Evolutionary conservation across 2,113 vertebrate genomes (phyloP).

Genomic region (Lethenteron camtschaticum): DNA sequence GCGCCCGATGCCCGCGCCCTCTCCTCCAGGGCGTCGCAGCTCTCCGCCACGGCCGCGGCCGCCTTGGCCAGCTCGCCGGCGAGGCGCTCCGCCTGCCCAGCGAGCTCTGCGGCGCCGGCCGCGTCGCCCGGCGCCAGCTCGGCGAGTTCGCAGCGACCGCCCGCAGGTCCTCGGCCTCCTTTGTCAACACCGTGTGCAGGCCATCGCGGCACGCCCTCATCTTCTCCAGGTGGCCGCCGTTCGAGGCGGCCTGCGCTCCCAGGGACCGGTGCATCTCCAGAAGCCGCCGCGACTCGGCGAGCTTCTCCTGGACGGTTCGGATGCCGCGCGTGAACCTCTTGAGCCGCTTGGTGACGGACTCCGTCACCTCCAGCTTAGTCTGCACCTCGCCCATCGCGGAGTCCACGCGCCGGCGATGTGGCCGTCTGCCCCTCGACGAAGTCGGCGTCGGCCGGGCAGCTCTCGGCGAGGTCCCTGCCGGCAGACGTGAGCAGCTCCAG

Average conservation of each 20-base stretch:
- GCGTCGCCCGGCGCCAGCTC: slow-evolving; percentile 47
- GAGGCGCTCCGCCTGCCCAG: slow-evolving; percentile 12
- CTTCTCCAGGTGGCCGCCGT: slow-evolving; percentile 73
- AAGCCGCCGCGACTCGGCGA: slow-evolving; percentile 70
- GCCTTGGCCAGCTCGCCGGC: slow-evolving; percentile 28
- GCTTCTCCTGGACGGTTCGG: slow-evolving; percentile 62
- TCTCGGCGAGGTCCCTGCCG: slow-evolving; percentile 59
- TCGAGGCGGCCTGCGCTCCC: slow-evolving; percentile 66
- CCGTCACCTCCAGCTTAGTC: slow-evolving; percentile 39
- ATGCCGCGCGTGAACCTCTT: slow-evolving; percentile 77
- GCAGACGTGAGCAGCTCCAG: slow-evolving; percentile 57
- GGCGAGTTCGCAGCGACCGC: slow-evolving; percentile 58
- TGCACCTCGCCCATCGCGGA: slow-evolving; percentile 47
- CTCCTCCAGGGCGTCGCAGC: slow-evolving; percentile 38
- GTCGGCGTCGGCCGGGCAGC: slow-evolving; percentile 54
- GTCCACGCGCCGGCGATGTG: slow-evolving; percentile 47
- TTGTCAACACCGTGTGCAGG: slow-evolving; percentile 37
- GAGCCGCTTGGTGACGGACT: slow-evolving; percentile 63
- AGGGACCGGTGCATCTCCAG: slow-evolving; percentile 79
- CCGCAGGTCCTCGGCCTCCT: slow-evolving; percentile 62
- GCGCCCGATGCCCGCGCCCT: slow-evolving; percentile 33
- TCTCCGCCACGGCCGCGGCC: slow-evolving; percentile 28
- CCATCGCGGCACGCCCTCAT: slow-evolving; percentile 57
- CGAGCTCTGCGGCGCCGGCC: slow-evolving; percentile 36
- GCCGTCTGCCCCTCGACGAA: slow-evolving; percentile 71